Percentiles rank a stretch among this genome's conserved stretches.
Conservation (phyloP, 2,113 vertebrate species). For the Hydropotes inermis region DNA sequence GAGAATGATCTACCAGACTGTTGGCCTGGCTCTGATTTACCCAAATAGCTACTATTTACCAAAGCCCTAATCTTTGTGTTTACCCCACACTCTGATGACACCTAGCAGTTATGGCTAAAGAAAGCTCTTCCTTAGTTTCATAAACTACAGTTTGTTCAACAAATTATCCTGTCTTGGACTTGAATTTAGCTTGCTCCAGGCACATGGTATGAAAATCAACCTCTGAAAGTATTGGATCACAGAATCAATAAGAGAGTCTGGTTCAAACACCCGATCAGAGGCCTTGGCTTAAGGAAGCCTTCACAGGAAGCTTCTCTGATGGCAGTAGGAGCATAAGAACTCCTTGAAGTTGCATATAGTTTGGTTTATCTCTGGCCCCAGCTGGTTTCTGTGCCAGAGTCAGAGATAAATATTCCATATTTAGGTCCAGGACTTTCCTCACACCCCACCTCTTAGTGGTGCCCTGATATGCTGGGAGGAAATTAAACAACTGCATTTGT, state of each 20-base stretch:
- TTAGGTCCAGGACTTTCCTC: neutral
- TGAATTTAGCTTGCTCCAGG: neutral
- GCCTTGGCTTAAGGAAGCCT: neutral
- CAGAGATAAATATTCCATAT: slow-evolving; percentile 38
- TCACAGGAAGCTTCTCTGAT: neutral
- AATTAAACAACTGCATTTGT: neutral
- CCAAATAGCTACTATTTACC: neutral
- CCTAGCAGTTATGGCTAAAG: neutral
- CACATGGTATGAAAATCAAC: neutral
- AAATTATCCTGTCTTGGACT: neutral
- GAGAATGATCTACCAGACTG: neutral
- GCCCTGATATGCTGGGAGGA: neutral
- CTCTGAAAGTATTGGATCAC: neutral
- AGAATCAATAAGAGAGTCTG: neutral
- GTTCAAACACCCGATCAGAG: neutral
- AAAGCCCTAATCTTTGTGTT: neutral
- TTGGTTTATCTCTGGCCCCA: neutral
- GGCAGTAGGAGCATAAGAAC: neutral
- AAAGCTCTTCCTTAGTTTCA: neutral
- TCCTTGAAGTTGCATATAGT: neutral
- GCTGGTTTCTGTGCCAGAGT: neutral
- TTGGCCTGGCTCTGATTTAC: neutral
- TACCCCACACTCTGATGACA: neutral
- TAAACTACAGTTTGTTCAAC: neutral
- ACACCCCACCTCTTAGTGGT: neutral